phyloP scores from a whole-genome alignment of 1,140 invertebrate genomes.

The Habropoda laboriosa region DNA sequence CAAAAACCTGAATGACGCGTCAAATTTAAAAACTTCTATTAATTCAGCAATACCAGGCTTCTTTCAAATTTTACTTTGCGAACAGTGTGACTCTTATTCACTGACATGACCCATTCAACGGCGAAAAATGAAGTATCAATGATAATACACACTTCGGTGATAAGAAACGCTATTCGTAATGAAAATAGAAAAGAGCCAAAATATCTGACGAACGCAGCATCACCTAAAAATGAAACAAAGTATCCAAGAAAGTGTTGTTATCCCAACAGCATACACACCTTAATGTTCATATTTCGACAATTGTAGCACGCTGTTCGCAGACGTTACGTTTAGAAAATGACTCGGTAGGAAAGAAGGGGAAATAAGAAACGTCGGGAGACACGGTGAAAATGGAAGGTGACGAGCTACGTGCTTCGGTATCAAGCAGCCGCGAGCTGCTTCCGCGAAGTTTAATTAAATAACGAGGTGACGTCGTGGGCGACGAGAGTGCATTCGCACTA shows the following conservation, averaged over 20 bases:
- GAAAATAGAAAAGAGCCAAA: background rate
- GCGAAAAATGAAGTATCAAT: too few relatives aligned
- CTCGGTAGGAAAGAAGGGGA: slow-evolving; percentile 32
- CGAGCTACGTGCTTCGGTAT: slow-evolving; percentile 70
- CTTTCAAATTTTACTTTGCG: too few relatives aligned
- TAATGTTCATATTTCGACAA: slow-evolving; percentile 23
- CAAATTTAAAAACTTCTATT: too few relatives aligned
- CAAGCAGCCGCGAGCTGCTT: slow-evolving; percentile 65
- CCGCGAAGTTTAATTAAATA: slow-evolving; percentile 74
- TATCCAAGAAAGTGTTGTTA: background rate
- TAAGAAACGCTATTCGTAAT: too few relatives aligned
- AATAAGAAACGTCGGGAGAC: slow-evolving; percentile 42
- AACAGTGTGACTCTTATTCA: too few relatives aligned
- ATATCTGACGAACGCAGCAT: background rate
- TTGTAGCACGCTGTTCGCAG: background rate
- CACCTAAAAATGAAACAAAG: background rate
- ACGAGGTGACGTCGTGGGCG: slow-evolving; percentile 61
- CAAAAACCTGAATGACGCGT: too few relatives aligned
- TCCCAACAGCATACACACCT: background rate
- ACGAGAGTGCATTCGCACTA: slow-evolving; percentile 27
- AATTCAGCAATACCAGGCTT: too few relatives aligned
- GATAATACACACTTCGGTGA: too few relatives aligned
- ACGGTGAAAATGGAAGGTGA: slow-evolving; percentile 63
- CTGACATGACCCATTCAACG: too few relatives aligned
- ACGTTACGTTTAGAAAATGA: slow-evolving; percentile 27